Evolutionary conservation across 2,113 vertebrate species (phyloP), one percentile per base, ranked within the genome.

Genomic region (Chaetodon trifascialis): DNA sequence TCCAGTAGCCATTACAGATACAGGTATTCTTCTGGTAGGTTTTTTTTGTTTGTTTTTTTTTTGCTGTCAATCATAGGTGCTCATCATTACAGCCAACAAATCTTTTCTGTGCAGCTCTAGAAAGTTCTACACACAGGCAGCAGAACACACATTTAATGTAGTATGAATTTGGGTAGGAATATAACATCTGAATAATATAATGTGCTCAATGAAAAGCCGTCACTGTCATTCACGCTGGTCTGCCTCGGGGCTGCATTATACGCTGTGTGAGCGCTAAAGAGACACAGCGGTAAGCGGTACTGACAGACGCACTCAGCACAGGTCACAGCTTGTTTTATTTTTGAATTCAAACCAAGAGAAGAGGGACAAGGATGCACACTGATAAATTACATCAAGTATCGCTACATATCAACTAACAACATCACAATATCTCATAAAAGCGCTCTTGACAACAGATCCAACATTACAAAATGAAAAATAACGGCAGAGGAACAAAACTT

Each of bases 361-460:
- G 65, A 84, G 83, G 83, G 73, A 89, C 84, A 73, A 77, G 86
- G 83, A 91, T 90, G 91, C 92, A 95, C 93, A 93, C 88, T 89
- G 87, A 91, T 88, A 91, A 92, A 92, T 92, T 86, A 94, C 92
- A 91, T 87, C 89, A 91, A 87, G 89, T 89, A 88, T 92, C 60
- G 88, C 92, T 95, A 95, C 92, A 91, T 88, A 90, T 94, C 82
- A 91, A 94, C 92, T 92, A 94, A 94, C 85, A 80, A 93, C 92
- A 85, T 90, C 92, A 95, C 93, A 78, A 92, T 84, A 92, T 91
- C 88, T 92, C 38, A 86, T 84, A 89, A 89, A 90, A 87, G 86
- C 81, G 80, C 88, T 90, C 87, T 81, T 72, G 68, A 91, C 80
- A 86, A 93, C 86, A 85, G 85, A 91, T 91, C 80, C 76, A 87